phyloP scores from a whole-genome alignment of 2,113 vertebrate species.

The Potamarius usumacintae region DNA sequence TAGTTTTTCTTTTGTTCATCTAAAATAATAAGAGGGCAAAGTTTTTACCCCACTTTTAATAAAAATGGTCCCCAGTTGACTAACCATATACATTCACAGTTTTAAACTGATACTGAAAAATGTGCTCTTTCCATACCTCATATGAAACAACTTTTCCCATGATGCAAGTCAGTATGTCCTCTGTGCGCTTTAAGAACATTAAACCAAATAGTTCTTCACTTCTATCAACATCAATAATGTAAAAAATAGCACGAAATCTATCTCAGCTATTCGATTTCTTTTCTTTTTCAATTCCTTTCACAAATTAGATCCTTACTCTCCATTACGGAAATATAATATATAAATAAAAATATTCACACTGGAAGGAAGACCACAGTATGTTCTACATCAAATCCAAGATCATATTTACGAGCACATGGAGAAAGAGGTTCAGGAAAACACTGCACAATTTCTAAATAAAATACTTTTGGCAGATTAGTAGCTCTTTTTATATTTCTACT shows the following conservation, averaged over 20 bases:
- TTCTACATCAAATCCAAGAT: not conserved
- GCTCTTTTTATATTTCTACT: not conserved
- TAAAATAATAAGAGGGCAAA: not conserved
- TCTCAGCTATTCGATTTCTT: not conserved
- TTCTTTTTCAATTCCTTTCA: not conserved
- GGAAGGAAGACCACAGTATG: not conserved
- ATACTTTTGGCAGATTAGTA: conserved; percentile 17
- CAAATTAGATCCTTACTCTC: not conserved
- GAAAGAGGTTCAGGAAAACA: not conserved
- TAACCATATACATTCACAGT: conserved; percentile 19
- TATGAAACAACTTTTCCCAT: not conserved
- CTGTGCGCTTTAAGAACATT: conserved; percentile 2
- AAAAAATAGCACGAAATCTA: not conserved
- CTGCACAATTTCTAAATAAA: not conserved
- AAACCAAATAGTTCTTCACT: not conserved
- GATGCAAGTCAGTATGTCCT: conserved; percentile 1
- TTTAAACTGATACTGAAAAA: conserved; percentile 13
- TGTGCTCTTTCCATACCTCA: not conserved
- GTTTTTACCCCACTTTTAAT: not conserved
- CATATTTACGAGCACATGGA: not conserved
- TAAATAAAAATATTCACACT: not conserved
- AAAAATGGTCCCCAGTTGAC: not conserved
- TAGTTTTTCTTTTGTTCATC: not conserved
- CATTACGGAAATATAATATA: not conserved
- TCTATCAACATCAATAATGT: not conserved